Evolutionary conservation across 2,888 invertebrate genomes (phyloP), one percentile per base, ranked within the genome.

Genomic region (Cephus pygmeus): DNA sequence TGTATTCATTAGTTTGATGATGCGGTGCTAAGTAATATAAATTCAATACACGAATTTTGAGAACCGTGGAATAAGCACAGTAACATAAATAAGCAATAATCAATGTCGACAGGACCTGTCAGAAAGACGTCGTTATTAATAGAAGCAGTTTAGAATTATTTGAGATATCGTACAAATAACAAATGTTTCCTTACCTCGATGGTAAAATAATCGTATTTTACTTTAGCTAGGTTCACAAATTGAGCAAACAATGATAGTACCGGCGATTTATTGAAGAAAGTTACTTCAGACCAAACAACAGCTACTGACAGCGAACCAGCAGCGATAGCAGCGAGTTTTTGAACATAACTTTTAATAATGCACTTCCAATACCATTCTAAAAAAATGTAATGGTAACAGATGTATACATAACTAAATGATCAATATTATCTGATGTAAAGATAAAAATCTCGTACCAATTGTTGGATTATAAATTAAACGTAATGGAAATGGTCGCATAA

Each of bases 231-330:
- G 86, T 96, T 95, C 34, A 99, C 95, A 86, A 99, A 96, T 82
- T 96, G 95, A n/a, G 99, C 99, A 92, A 99, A 99, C 83, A 99
- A 94, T 1, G 99, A 99, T 4, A 99, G 93, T 34, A 98, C 97
- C 0, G 99, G 99, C 34, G 94, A 92, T 87, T 96, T 95, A 89
- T 96, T 96, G 93, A 99, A 99, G 93, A 99, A 99, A 1, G 99
- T 98, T 87, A 99, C 95, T 93, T 99, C 99, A 0, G 99, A 99
- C 99, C 99, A 99, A n/a, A 99, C 97, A 56, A 99, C 98, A 89
- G 96, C 95, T 34, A 96, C 92, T 0, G 99, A 98, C 91, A 99
- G 93, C 69, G 95, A 91, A 3, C 95, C 95, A 0, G 97, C 94
- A 15, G 95, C 85, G 35, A 97, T 92, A 2, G 98, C 95, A 83